phyloP scores from a whole-genome alignment of 2,113 vertebrate species.

The Pseudonaja textilis region DNA sequence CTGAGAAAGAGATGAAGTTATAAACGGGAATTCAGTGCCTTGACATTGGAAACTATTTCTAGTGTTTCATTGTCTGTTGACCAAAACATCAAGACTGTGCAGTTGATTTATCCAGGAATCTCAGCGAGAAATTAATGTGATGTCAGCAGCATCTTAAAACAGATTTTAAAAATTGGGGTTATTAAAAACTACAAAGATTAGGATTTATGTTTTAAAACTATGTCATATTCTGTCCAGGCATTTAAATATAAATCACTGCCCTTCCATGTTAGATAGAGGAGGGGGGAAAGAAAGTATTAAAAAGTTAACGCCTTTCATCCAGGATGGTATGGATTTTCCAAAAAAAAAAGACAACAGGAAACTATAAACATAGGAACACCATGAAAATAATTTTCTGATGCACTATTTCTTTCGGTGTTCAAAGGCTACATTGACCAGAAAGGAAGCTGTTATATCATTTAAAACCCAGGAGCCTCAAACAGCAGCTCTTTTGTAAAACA shows the following conservation, averaged over 20 bases:
- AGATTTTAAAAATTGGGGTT: slow-evolving; percentile 70
- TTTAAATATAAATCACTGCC: slow-evolving; percentile 74
- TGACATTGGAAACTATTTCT: slow-evolving; percentile 58
- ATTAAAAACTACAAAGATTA: slow-evolving; percentile 73
- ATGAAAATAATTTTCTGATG: slow-evolving; percentile 71
- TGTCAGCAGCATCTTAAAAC: slow-evolving; percentile 64
- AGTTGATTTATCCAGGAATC: slow-evolving; percentile 67
- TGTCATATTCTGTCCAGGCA: slow-evolving; percentile 71
- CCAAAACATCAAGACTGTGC: slow-evolving; percentile 63
- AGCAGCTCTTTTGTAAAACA: slow-evolving; percentile 67
- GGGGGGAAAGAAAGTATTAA: slow-evolving; percentile 45
- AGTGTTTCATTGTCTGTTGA: slow-evolving; percentile 54
- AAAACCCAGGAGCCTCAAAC: slow-evolving; percentile 59
- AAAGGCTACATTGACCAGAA: slow-evolving; percentile 65
- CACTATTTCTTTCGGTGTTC: slow-evolving; percentile 71
- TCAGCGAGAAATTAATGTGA: slow-evolving; percentile 65
- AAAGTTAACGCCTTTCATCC: slow-evolving; percentile 73
- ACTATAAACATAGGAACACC: slow-evolving; percentile 73
- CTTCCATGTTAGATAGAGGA: slow-evolving; percentile 48
- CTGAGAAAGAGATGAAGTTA: slow-evolving; percentile 56
- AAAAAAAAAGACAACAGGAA: slow-evolving; percentile 77
- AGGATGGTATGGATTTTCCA: slow-evolving; percentile 57
- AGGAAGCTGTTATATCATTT: slow-evolving; percentile 79
- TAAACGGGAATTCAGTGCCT: slow-evolving; percentile 43
- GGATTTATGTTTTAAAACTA: slow-evolving; percentile 75